Base-by-base conservation (phyloP, 1,140 invertebrate species). In the Sycophila sp. region DNA sequence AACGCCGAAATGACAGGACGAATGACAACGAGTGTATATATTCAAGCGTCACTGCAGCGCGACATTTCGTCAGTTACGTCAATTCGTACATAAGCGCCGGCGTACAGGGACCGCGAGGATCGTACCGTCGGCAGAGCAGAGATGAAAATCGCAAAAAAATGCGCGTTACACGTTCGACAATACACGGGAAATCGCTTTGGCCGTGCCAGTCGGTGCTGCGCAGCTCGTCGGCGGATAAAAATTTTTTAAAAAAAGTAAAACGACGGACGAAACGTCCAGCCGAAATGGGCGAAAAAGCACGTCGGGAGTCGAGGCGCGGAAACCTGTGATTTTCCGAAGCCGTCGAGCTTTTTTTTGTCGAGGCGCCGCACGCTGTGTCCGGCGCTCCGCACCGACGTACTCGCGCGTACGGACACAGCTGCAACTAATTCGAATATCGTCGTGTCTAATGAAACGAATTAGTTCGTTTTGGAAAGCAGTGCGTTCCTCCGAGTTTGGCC, bases 181-280 rank as follows among this genome's bases (percentile, higher is more conserved):
- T 68, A 67, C 53, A 58, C 17, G 55, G 30, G 55, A 68, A 68
- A 59, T 68, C 38, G 40, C 53, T 68, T 68, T 59, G n/a, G 40
- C 38, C 19, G 38, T 6, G 13, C 34, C 45, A 5, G 65, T 49
- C 28, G 55, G 36, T 40, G 24, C 10, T 32, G 28, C 15, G 49
- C 24, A n/a, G 56, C 56, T 0, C 38, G 13, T 15, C 4, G 4
- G 13, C 2, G 24, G 45, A 40, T 19, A 59, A 38, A 62, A 62
- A 62, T 45, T n/a, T n/a, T n/a, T n/a, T n/a, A n/a, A n/a, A n/a
- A 45, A 64, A 51, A 36, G 55, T 55, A 60, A 63, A 63, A 60
- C 32, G 17, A n/a, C 8, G 34, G 30, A 66, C 45, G 15, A 51
- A 65, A 36, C 19, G 42, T 22, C 19, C 19, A 47, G 6, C 19